Evolutionary conservation across 2,113 vertebrate genomes (phyloP).

Genomic region (Nibea coibor): DNA sequence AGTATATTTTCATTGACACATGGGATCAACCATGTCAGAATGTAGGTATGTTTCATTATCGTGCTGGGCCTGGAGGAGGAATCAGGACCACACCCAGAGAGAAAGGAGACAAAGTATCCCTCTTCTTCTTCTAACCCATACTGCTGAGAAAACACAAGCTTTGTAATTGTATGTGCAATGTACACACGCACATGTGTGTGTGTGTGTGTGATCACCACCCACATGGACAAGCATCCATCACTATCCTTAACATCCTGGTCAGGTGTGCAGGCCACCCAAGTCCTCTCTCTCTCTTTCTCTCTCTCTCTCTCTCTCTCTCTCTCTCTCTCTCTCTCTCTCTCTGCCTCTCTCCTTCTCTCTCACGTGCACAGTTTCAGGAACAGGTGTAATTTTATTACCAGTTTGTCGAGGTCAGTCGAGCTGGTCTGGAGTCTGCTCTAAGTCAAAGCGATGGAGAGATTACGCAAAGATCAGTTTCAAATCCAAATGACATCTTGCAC

Average conservation of each 20-base stretch:
- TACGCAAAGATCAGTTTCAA: constrained; percentile 25
- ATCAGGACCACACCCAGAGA: constrained; percentile 17
- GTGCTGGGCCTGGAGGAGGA: not conserved
- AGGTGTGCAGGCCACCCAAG: constrained; percentile 61
- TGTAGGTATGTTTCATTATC: not conserved
- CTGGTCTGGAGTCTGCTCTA: constrained; percentile 10
- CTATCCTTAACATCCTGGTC: constrained; percentile 28
- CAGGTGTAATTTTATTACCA: constrained; percentile 50
- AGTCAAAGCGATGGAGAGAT: constrained; percentile 49
- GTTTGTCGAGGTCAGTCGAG: not conserved
- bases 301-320: not conserved
- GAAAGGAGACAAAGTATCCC: not conserved
- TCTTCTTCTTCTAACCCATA: not conserved
- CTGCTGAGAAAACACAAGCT: not conserved
- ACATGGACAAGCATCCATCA: constrained; percentile 22
- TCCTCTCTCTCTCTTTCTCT: not conserved
- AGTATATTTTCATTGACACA: constrained; percentile 13
- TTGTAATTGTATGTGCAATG: not conserved
- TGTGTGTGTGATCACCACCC: constrained; percentile 31
- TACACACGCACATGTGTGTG: not conserved
- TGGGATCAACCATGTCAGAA: not conserved
- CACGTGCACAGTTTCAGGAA: not conserved
- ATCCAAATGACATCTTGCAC: constrained; percentile 34
- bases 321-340: not conserved
- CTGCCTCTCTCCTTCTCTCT: not conserved